Evolutionary conservation across 1,140 invertebrate species (phyloP).

Genomic region (Mya arenaria): DNA sequence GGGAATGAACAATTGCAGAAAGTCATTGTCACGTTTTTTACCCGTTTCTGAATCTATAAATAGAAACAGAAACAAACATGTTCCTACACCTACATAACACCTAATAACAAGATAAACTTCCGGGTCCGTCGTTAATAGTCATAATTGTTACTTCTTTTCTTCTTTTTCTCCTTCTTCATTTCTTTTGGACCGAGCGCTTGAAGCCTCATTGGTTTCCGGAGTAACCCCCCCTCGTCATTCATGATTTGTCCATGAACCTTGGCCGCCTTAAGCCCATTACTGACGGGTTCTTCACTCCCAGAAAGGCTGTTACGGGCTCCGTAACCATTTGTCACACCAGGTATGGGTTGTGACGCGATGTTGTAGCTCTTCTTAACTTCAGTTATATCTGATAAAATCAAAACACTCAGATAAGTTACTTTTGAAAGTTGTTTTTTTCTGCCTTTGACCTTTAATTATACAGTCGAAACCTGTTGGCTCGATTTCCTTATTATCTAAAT

Average conservation of each 20-base stretch:
- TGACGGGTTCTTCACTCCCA: slow-evolving; percentile 55
- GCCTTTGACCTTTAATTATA: too few relatives aligned
- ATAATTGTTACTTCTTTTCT: slow-evolving; percentile 57
- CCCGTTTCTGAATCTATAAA: too few relatives aligned
- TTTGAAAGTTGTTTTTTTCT: too few relatives aligned
- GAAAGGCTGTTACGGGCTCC: slow-evolving; percentile 39
- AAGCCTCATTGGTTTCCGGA: slow-evolving; percentile 72
- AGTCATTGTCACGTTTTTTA: too few relatives aligned
- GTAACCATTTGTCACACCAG: slow-evolving; percentile 17
- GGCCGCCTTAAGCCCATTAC: slow-evolving; percentile 65
- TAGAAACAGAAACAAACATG: too few relatives aligned
- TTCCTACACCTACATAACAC: too few relatives aligned
- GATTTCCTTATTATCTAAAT: too few relatives aligned
- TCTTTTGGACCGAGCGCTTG: slow-evolving; percentile 72
- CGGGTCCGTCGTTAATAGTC: too few relatives aligned
- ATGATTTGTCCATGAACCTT: slow-evolving; percentile 70
- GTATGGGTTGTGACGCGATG: slow-evolving; percentile 19
- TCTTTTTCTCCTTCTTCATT: slow-evolving; percentile 67
- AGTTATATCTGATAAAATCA: slow-evolving; percentile 58
- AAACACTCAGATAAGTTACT: too few relatives aligned
- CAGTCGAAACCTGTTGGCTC: too few relatives aligned
- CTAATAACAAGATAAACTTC: too few relatives aligned
- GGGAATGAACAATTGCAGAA: too few relatives aligned
- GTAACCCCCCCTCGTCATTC: slow-evolving; percentile 60
- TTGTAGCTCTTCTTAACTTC: slow-evolving; percentile 59